phyloP scores from a whole-genome alignment of 2,888 invertebrate species.

The Aromia moschata region DNA sequence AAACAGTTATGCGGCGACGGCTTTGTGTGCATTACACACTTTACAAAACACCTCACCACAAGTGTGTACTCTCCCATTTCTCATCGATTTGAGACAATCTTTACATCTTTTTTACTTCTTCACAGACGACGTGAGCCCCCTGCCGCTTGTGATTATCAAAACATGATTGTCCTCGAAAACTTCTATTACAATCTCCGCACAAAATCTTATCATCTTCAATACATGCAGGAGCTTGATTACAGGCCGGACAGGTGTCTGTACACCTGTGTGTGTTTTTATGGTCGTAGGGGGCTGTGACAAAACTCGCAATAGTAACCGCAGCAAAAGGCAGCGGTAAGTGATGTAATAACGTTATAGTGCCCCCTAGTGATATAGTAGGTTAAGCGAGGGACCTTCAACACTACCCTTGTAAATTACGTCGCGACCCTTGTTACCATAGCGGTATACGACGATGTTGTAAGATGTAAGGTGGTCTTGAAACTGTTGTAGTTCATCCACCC shows the following conservation, averaged over 20 bases:
- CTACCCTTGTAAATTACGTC: slow-evolving; percentile 27
- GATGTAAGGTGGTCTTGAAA: slow-evolving; percentile 27
- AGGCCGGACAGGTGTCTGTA: slow-evolving; percentile 19
- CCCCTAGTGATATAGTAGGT: slow-evolving; percentile 40
- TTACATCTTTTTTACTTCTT: slow-evolving; percentile 11
- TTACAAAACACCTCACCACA: slow-evolving; percentile 25
- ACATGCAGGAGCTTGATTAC: slow-evolving; percentile 25
- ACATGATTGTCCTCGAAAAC: slow-evolving; percentile 26
- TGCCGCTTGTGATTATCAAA: slow-evolving; percentile 24
- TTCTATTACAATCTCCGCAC: slow-evolving; percentile 29
- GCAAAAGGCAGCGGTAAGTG: slow-evolving; percentile 42
- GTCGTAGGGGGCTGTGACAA: slow-evolving; percentile 40
- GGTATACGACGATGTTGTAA: slow-evolving; percentile 35
- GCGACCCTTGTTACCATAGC: slow-evolving; percentile 27
- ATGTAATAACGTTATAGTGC: slow-evolving; percentile 44
- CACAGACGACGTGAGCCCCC: slow-evolving; percentile 10
- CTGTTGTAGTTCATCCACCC: slow-evolving; percentile 25
- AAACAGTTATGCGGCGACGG: slow-evolving; percentile 16
- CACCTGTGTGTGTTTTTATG: slow-evolving; percentile 24
- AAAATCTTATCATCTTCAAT: not conserved
- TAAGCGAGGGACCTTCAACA: slow-evolving; percentile 26
- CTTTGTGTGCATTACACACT: slow-evolving; percentile 3
- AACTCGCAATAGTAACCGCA: slow-evolving; percentile 43
- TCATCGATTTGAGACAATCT: slow-evolving; percentile 21
- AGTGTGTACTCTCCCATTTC: slow-evolving; percentile 1